These are phyloP conservation scores for Oryzias sinensis DNA, from an alignment of 2,797 vertebrate genomes.

Conservation along the genomic window DNA sequence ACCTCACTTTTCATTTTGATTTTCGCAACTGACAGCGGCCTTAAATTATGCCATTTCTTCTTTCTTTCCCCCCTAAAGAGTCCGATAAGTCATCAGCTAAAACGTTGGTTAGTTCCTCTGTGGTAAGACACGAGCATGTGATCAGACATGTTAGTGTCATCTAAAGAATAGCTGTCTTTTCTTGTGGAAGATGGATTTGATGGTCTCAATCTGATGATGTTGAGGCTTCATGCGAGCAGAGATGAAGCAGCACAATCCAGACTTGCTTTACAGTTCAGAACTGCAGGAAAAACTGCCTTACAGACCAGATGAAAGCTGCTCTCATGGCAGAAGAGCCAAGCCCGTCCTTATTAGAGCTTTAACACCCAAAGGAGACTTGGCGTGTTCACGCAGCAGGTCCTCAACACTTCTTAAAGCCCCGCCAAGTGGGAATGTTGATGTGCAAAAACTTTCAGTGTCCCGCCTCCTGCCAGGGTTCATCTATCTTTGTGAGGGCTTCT, in stretches of 20 bases:
- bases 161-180: too few species aligned
- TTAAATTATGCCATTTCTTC: constrained; percentile 46
- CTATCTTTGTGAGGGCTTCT: constrained; percentile 30
- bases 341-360: constrained; percentile 13
- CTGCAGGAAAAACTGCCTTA: constrained; percentile 51
- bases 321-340: constrained; percentile 1
- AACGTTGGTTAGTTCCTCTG: too few species aligned
- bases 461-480: constrained; percentile 21
- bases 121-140: too few species aligned
- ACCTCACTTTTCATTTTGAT: constrained; percentile 52
- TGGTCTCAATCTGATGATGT: too few species aligned
- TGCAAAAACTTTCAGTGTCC: constrained; percentile 28
- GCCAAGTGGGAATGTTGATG: constrained; percentile 28
- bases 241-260: constrained; percentile 9
- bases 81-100: constrained; percentile 12
- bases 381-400: constrained; percentile 15
- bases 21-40: constrained; percentile 43
- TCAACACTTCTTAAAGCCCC: constrained; percentile 8
- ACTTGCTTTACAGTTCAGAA: constrained; percentile 14
- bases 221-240: too few species aligned
- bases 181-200: too few species aligned
- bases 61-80: constrained; percentile 2
- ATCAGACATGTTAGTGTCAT: too few species aligned
- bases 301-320: constrained; percentile 16
- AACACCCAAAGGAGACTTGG: constrained; percentile 14